These are phyloP conservation scores for Cebus imitator DNA, from an alignment of 2,113 vertebrate genomes.

Conservation along the genomic window DNA sequence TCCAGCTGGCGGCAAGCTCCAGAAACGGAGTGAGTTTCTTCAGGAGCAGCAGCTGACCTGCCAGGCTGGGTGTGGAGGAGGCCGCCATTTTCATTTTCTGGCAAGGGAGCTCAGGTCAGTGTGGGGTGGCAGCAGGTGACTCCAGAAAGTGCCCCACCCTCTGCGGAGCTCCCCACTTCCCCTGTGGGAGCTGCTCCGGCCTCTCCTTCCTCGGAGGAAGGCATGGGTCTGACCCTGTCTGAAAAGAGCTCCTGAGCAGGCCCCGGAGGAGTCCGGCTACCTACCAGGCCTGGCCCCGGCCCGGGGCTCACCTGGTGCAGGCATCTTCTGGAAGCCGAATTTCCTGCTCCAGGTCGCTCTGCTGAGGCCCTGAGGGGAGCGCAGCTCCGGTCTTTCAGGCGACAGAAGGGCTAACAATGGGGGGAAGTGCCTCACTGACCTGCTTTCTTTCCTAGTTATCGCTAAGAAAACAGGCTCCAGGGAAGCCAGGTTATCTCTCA, in stretches of 20 bases:
- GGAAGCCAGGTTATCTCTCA: not conserved
- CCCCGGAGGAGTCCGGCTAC: not conserved
- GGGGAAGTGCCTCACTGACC: constrained; percentile 56
- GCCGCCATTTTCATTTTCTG: not conserved
- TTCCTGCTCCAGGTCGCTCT: not conserved
- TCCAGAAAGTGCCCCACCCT: not conserved
- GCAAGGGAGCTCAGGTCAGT: not conserved
- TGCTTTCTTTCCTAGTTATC: constrained; percentile 56
- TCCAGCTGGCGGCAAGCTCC: not conserved
- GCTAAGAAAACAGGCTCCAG: constrained; percentile 34
- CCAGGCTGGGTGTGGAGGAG: not conserved
- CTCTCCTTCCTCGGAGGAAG: not conserved
- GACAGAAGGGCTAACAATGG: constrained; percentile 50
- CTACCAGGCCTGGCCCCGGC: not conserved
- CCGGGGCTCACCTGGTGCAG: not conserved
- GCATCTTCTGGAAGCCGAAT: not conserved
- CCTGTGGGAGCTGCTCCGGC: not conserved
- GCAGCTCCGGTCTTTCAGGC: not conserved
- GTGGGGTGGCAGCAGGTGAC: too few relatives aligned
- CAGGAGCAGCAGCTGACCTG: not conserved
- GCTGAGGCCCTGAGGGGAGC: not conserved
- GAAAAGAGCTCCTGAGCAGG: not conserved
- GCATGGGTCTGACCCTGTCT: not conserved
- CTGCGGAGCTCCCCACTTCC: not conserved
- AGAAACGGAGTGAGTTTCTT: rapidly evolving